Base-by-base conservation (phyloP, 2,113 vertebrate genomes). In the Notarius lentiginosus region DNA sequence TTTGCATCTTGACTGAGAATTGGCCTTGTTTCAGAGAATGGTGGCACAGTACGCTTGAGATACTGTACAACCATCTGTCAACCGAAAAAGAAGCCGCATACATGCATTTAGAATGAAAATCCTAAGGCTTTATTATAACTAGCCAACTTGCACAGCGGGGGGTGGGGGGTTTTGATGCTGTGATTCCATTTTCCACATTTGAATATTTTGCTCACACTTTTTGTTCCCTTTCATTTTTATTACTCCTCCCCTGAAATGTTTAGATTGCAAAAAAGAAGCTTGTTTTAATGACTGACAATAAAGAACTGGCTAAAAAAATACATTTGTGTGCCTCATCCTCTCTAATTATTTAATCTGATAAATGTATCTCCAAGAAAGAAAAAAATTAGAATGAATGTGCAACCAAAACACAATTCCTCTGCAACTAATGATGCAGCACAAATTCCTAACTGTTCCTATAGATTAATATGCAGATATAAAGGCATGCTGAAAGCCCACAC, bases 31-130 rank as follows among this genome's bases (percentile, higher is more conserved):
- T 87, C 86, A 87, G 70, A 55, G 80, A 87, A 73, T 56, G 58
- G 86, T 87, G 86, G 86, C 86, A 83, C 80, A 87, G 80, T 76
- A 83, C 58, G 51, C 84, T 51, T 53, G 76, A 66, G 77, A 86
- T 86, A 86, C 84, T 86, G 84, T 86, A 87, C 86, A 87, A 87
- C 86, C 86, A 87, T 87, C 86, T 87, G 86, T 87, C 86, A 83
- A 17, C 58, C 17, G 80, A 83, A 83, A 87, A 66, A 51, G 70
- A 83, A 75, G 73, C 49, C 58, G 18, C 80, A 87, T 82, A 87
- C 86, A 61, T 83, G 66, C 80, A 75, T 87, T 87, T 83, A 51
- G 80, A 87, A 83, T 83, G 77, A 76, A 82, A 76, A 87, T 87
- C 79, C 86, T 49, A 53, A 87, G 86, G 86, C 70, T 83, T 87